Evolutionary conservation across 2,113 vertebrate species (phyloP), one percentile per base, ranked within the genome.

Genomic region (Notothenia rossii): DNA sequence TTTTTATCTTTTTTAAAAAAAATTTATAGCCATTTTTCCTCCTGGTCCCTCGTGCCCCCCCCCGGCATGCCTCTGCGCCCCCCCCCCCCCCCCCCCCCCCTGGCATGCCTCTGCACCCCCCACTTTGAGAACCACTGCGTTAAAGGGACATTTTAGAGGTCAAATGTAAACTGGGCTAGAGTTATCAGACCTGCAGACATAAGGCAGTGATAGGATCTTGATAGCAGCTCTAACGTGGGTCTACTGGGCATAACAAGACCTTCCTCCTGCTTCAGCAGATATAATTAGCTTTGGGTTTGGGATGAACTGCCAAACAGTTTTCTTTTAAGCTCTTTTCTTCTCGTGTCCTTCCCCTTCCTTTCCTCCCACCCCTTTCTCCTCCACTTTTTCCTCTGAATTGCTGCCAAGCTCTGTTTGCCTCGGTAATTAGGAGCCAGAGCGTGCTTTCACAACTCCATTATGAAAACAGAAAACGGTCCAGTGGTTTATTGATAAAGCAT

Each of bases 401-500:
- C 92, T 91, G 91, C 92, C 92, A 93, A 93, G 86, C 86, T 93
- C 81, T 90, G 93, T 92, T 93, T 95, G 91, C 86, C 87, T 91
- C 85, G 40, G 90, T 94, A 94, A 95, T 94, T 94, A 94, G 93
- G 92, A 94, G 87, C 93, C 90, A 79, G 86, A 87, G 82, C 81
- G 64, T 86, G 91, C 91, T 91, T 94, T 94, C 90, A 91, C 71
- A 86, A 94, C 94, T 95, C 94, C 93, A 94, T 95, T 95, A 94
- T 92, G 91, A 94, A 95, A 95, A 95, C 94, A 94, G 93, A 88
- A 88, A 92, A 95, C 79, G 94, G 84, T 93, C 91, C 92, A 92
- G 85, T 90, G 90, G 92, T 94, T 94, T 94, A 95, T 95, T 95
- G 94, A 95, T 95, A 95, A 94, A 92, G 92, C 93, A 94, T 95